These are phyloP conservation scores for Schizotus pectinicornis DNA, from an alignment of 2,888 invertebrate species.

Conservation along the genomic window DNA sequence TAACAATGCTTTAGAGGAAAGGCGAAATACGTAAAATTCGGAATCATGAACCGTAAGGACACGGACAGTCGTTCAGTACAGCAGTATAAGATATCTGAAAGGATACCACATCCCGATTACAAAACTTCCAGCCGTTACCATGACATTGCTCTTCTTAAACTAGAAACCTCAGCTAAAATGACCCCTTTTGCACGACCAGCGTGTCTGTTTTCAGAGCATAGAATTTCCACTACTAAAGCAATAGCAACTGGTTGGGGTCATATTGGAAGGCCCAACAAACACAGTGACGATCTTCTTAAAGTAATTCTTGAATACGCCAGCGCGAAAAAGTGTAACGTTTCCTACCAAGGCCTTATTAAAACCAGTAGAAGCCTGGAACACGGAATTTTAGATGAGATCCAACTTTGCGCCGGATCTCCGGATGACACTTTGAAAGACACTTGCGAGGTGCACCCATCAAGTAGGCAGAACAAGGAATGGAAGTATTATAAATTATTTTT, in stretches of 20 bases:
- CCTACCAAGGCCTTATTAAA: conserved; percentile 32
- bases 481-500: background rate
- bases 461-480: too few relatives aligned
- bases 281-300: conserved; percentile 58
- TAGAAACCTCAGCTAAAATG: conserved; percentile 52
- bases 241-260: conserved; percentile 61
- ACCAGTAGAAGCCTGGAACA: conserved; percentile 43
- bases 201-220: conserved; percentile 51
- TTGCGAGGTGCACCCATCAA: conserved; percentile 55
- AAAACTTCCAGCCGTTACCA: conserved; percentile 55
- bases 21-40: conserved; percentile 56
- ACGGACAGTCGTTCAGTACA: conserved; percentile 52
- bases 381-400: conserved; percentile 59
- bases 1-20: conserved; percentile 50
- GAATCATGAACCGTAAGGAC: conserved; percentile 55
- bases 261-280: conserved; percentile 47
- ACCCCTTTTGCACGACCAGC: conserved; percentile 58
- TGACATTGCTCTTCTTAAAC: conserved; percentile 60
- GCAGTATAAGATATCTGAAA: conserved; percentile 37
- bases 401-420: conserved; percentile 64
- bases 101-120: conserved; percentile 56
- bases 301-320: conserved; percentile 59
- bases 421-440: conserved; percentile 56
- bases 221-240: conserved; percentile 40
- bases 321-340: conserved; percentile 51